Percentiles rank a stretch among this genome's conserved stretches.
Evolutionary conservation across 2,888 invertebrate species (phyloP).

Genomic region (Tenthredo livida): DNA sequence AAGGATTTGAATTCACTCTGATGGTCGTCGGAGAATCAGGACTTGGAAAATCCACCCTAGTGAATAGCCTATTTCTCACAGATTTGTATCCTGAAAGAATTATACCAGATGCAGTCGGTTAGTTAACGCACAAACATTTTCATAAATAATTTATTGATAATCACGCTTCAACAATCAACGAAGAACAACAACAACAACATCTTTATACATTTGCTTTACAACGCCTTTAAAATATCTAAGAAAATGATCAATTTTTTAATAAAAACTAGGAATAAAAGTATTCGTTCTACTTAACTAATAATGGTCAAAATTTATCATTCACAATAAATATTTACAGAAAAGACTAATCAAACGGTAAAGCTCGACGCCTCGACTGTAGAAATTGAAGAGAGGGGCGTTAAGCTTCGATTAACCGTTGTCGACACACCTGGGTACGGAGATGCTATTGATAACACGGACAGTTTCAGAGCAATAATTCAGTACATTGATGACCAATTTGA

Average conservation of each 20-base stretch:
- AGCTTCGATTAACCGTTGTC: conserved; percentile 94
- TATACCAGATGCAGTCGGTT: conserved; percentile 93
- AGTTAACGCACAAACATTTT: conserved; percentile 63
- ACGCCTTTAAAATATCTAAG: conserved; percentile 48
- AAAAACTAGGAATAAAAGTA: not conserved
- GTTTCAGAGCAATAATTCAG: conserved; percentile 95
- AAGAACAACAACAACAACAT: too few relatives aligned
- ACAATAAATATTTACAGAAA: conserved; percentile 82
- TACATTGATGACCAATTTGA: conserved; percentile 99
- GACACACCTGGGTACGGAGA: conserved; percentile 98
- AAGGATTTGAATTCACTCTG: conserved; percentile 97
- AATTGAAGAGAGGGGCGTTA: conserved; percentile 97
- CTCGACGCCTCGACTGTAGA: conserved; percentile 97
- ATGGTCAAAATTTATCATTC: conserved; percentile 26
- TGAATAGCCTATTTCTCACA: conserved; percentile 96
- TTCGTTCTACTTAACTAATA: not conserved
- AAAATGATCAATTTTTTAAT: not conserved
- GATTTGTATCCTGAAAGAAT: conserved; percentile 96
- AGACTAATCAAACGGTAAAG: conserved; percentile 95
- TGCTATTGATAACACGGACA: conserved; percentile 96
- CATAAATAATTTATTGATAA: not conserved
- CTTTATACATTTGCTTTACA: not conserved
- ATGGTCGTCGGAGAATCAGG: conserved; percentile 97
- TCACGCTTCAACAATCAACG: not conserved
- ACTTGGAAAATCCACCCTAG: conserved; percentile 96